Evolutionary conservation across 2,797 vertebrate species (phyloP), one percentile per base, ranked within the genome.

Genomic region (Gymnothorax reevesii): DNA sequence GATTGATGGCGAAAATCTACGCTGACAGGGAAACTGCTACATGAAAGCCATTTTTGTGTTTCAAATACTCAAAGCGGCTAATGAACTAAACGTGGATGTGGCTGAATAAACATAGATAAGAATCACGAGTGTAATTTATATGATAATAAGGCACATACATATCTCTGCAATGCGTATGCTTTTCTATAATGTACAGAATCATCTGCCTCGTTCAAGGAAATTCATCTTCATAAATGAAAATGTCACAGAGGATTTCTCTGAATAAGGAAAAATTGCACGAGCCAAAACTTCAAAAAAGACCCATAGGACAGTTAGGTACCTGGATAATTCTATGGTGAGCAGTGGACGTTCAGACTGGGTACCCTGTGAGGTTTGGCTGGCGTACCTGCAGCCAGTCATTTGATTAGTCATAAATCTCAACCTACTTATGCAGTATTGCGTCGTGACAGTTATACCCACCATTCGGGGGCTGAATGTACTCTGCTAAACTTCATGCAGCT

Each of bases 71-170:
- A 55, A 80, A 80, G 6, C 49, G 27, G 73, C 73, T 42, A 77
- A 49, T 77, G 27, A 49, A 77, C 17, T 77, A 15, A 17, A 49
- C 10, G 73, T 49, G 73, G 49, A 20, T 1, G 5, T 33, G 33
- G 42, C 42, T 7, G 49, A 77, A 17, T 77, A 80, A 22, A 80
- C n/a, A 6, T 7, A 77, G 52, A 79, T 52, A 6, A 79, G 75
- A 55, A 55, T 22, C 49, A 80, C 55, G 49, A 49, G 55, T 22
- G 77, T 80, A 80, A 55, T 80, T 80, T 80, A 79, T 79, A 79
- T 79, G 77, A 80, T 80, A 80, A 80, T 80, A 55, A 80, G 77
- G 49, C 77, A 7, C 52, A 22, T 80, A 6, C 4, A 79, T 79
- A 52, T 22, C 49, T 22, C 75, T 54, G 9, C 49, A 79, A 0